Evolutionary conservation across 2,113 vertebrate species (phyloP).

Genomic region (Tragelaphus scriptus): DNA sequence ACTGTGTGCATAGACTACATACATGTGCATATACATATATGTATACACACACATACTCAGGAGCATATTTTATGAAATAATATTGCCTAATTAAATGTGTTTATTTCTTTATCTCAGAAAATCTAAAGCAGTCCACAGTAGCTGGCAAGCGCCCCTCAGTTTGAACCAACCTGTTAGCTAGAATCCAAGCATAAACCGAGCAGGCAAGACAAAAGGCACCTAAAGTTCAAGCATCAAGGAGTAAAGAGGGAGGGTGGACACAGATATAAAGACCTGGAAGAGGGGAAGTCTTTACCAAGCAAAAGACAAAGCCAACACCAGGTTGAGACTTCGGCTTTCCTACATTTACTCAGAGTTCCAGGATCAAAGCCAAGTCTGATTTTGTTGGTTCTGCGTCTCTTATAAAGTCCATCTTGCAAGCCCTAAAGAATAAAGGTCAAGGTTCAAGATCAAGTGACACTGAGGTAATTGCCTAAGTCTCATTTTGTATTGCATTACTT

Average conservation of each 20-base stretch:
- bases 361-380: constrained; percentile 88
- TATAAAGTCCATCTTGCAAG: constrained; percentile 89
- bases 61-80: constrained; percentile 53
- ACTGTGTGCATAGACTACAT: constrained; percentile 43
- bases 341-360: constrained; percentile 78
- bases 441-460: constrained; percentile 91
- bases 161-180: constrained; percentile 89
- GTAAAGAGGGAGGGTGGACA: constrained; percentile 88
- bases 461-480: constrained; percentile 88
- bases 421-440: constrained; percentile 94
- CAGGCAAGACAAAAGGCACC: constrained; percentile 86
- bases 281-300: constrained; percentile 78
- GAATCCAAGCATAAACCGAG: constrained; percentile 79
- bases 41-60: constrained; percentile 24
- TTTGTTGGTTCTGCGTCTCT: constrained; percentile 76
- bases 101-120: constrained; percentile 97
- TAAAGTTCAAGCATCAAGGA: constrained; percentile 87
- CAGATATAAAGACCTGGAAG: constrained; percentile 88
- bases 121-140: constrained; percentile 90
- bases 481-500: constrained; percentile 87
- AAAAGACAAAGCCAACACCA: constrained; percentile 83
- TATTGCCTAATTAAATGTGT: constrained; percentile 90
- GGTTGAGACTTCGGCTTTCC: constrained; percentile 88
- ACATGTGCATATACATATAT: background rate
- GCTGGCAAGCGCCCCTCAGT: constrained; percentile 87